Evolutionary conservation across 2,797 vertebrate species (phyloP).

Genomic region (Leontopithecus rosalia): DNA sequence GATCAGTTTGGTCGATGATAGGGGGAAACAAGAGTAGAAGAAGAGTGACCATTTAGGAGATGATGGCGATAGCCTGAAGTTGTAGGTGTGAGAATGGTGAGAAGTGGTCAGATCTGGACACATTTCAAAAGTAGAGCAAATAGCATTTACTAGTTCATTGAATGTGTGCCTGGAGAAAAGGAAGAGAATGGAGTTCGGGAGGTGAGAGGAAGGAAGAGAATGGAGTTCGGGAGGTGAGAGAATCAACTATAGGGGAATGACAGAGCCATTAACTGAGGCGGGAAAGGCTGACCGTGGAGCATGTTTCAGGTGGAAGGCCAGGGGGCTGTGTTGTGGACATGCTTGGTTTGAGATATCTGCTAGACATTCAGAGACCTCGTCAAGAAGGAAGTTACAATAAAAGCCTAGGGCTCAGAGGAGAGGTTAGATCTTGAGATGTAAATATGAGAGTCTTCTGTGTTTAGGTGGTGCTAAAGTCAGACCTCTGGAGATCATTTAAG

Average conservation of each 20-base stretch:
- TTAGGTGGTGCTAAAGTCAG: not conserved
- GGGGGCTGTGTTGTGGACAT: not conserved
- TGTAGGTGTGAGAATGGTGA: not conserved
- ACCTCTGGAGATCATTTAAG: not conserved
- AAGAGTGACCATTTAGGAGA: not conserved
- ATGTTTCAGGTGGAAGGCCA: not conserved
- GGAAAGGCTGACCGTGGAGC: not conserved
- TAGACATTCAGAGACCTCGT: not conserved
- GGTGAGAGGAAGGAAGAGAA: not conserved
- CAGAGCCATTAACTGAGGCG: not conserved
- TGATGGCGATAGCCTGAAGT: not conserved
- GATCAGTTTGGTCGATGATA: not conserved
- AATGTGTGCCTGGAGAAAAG: not conserved
- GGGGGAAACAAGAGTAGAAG: not conserved
- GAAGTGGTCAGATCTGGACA: not conserved
- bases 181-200: not conserved
- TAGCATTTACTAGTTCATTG: not conserved
- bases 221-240: not conserved
- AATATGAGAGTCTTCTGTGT: not conserved
- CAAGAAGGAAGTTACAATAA: not conserved
- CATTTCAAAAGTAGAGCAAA: not conserved
- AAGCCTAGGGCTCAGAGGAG: not conserved
- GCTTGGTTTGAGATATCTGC: not conserved
- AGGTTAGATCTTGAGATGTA: not conserved
- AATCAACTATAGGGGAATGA: not conserved